A percentile compares a stretch with the other conserved stretches of the same genome.
Evolutionary conservation across 2,797 vertebrate genomes (phyloP).

Genomic region (Avahi laniger): DNA sequence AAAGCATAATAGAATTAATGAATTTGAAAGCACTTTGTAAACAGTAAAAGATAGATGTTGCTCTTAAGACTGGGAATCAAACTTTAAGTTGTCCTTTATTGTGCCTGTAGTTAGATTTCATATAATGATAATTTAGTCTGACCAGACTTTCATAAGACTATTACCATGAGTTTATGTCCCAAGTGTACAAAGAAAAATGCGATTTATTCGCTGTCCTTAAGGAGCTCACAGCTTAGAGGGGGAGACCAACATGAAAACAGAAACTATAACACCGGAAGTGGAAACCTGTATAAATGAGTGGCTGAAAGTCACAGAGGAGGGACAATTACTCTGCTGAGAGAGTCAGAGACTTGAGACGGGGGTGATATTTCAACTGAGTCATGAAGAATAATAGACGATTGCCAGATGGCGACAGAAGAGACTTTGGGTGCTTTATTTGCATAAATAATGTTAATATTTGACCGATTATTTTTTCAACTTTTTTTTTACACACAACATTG

Average conservation of each 20-base stretch:
- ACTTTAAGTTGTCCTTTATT: background rate
- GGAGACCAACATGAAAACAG: background rate
- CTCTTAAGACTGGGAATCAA: background rate
- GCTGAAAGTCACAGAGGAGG: background rate
- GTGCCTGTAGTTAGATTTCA: background rate
- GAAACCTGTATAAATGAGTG: background rate
- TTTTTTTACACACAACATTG: background rate
- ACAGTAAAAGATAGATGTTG: background rate
- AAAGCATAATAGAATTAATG: background rate
- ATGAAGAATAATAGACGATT: background rate
- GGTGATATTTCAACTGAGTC: background rate
- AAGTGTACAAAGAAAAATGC: background rate
- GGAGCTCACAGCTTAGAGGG: background rate
- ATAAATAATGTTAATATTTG: background rate
- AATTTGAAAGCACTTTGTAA: background rate
- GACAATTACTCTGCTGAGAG: background rate
- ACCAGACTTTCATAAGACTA: background rate
- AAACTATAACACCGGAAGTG: background rate
- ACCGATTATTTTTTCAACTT: background rate
- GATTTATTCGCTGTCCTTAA: background rate
- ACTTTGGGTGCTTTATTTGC: background rate
- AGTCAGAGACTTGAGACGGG: accelerated
- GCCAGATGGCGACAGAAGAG: background rate
- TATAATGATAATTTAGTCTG: background rate
- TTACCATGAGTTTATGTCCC: background rate